Percentiles rank a stretch among this genome's conserved stretches.
Conservation (phyloP, 2,797 vertebrate species). For the Buphagus erythrorhynchus region DNA sequence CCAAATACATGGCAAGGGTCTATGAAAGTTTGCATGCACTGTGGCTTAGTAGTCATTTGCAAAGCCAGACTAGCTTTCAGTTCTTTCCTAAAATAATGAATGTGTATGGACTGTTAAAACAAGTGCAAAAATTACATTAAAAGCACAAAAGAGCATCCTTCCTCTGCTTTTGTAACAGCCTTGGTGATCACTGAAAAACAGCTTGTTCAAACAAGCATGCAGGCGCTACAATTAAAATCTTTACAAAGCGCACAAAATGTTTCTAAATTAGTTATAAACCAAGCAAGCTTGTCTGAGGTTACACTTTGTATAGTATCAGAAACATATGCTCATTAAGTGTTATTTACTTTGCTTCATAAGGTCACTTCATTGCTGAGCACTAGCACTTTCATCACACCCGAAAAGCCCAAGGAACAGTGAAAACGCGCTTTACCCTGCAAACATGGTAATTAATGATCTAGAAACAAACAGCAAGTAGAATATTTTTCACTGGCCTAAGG, state of each 20-base stretch:
- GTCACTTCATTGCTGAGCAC: conserved; percentile 63
- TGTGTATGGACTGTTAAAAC: not conserved
- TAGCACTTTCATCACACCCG: conserved; percentile 70
- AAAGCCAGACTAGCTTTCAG: not conserved
- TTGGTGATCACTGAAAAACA: conserved; percentile 41
- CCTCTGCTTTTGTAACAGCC: conserved; percentile 25
- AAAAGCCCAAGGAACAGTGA: conserved; percentile 66
- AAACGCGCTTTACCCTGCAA: conserved; percentile 51
- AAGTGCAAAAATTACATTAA: conserved; percentile 9
- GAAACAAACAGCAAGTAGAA: conserved; percentile 49
- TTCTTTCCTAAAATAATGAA: conserved; percentile 24
- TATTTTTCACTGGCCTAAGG: conserved; percentile 56
- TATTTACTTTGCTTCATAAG: conserved; percentile 55
- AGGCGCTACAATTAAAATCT: conserved; percentile 41
- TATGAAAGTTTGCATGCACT: conserved; percentile 15
- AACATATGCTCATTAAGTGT: conserved; percentile 41
- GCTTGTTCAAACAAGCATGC: conserved; percentile 36
- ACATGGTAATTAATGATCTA: conserved; percentile 62
- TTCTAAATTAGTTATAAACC: conserved; percentile 33
- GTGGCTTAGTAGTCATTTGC: not conserved
- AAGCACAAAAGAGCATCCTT: conserved; percentile 30
- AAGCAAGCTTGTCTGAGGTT: conserved; percentile 40
- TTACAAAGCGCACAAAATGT: conserved; percentile 23
- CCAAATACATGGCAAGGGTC: not conserved
- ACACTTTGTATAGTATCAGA: conserved; percentile 47